Percentiles rank a stretch among this genome's conserved stretches.
phyloP scores from a whole-genome alignment of 2,888 invertebrate species.

The Physocephala rufipes region DNA sequence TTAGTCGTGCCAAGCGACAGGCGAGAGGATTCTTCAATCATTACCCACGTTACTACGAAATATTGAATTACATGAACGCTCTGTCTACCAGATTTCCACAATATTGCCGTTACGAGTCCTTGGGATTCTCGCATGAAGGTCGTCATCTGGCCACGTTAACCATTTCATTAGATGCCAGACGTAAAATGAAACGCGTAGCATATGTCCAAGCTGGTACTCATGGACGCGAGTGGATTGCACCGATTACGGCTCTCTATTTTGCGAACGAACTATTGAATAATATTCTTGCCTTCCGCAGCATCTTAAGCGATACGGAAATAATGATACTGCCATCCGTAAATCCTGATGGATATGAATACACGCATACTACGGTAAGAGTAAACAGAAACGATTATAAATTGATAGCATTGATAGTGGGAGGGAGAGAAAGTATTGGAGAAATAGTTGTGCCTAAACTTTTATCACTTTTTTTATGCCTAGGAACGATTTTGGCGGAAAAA shows the following conservation, averaged over 20 bases:
- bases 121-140: conserved; percentile 61
- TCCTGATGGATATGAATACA: conserved; percentile 65
- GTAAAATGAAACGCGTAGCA: conserved; percentile 56
- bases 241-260: conserved; percentile 72
- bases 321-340: conserved; percentile 62
- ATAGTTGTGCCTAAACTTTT: not conserved
- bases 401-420: no score
- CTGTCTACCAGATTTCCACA: conserved; percentile 59
- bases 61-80: conserved; percentile 60
- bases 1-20: conserved; percentile 58
- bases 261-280: conserved; percentile 74
- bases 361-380: conserved; percentile 58
- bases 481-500: conserved; percentile 76
- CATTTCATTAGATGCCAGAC: conserved; percentile 56
- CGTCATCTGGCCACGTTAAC: conserved; percentile 60
- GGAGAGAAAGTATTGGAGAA: no score
- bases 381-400: not conserved
- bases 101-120: conserved; percentile 58
- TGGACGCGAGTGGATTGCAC: conserved; percentile 77
- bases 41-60: conserved; percentile 61
- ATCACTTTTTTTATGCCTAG: conserved; percentile 50
- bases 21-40: conserved; percentile 60
- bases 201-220: conserved; percentile 63
- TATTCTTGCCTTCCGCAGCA: conserved; percentile 57
- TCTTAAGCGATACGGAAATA: conserved; percentile 60